Base-by-base conservation (phyloP, 2,888 invertebrate species). In the Cryptocheilus praepositus region DNA sequence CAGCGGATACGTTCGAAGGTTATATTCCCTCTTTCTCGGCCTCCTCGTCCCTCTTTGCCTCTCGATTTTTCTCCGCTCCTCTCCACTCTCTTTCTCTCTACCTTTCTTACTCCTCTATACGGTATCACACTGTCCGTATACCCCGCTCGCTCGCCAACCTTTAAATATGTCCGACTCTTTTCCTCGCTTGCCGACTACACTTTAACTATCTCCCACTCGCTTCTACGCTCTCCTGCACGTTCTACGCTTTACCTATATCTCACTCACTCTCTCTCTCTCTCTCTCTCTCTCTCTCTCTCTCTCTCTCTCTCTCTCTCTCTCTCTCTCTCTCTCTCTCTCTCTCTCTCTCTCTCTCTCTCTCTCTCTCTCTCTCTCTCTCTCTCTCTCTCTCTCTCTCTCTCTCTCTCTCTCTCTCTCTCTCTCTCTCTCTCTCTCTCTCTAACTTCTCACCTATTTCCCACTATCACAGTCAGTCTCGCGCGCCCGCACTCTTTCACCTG, bases 1-100 rank as follows among this genome's bases (percentile, higher is more conserved):
- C 80, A 79, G 74, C 78, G 70, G 71, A 77, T 76, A 83, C 81
- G 73, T 78, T 76, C 82, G 84, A 84, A 83, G 83, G 83, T 83
- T 84, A 82, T 80, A 81, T 80, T 65, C 67, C 49, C 80, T 74
- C 68, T 63, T 54, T 54, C 69, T 70, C 69, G 60, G 58, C 36
- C 61, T 4, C 16, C 18, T 5, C n/a, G 36, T 11, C 36, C 36
- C 8, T 11, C 11, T 2, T 11, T 11, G 11, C 36, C 36, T 11
- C 36, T 11, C 36, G 36, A 36, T 36, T 36, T 36, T 36, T 36
- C 36, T 36, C 36, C 36, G 36, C 8, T 36, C 36, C 54, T 36
- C 46, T 52, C 28, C 25, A 36, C 21, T 60, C 21, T 16, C 44
- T 43, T 28, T 43, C 28, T 36, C 16, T n/a, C 36, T 19, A 8